These are phyloP conservation scores for Metopia argyrocephala DNA, from an alignment of 2,888 invertebrate genomes.

Conservation along the genomic window DNA sequence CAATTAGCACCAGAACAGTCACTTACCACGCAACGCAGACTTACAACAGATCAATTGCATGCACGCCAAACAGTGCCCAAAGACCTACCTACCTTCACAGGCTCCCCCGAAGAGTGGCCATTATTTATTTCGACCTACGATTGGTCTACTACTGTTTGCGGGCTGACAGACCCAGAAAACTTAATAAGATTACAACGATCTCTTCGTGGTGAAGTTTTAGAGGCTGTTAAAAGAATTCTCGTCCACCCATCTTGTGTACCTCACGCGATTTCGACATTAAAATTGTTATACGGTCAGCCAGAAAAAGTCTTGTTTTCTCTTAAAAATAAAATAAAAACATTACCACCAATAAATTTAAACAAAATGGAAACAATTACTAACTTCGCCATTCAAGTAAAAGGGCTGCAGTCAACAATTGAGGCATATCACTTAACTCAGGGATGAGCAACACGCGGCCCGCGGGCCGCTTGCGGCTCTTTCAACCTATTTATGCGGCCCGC, in stretches of 20 bases:
- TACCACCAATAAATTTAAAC: too few relatives aligned
- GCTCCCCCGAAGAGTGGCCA: conserved; percentile 17
- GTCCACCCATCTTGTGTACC: conserved; percentile 36
- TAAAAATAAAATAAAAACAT: conserved; percentile 48
- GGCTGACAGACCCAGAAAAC: conserved; percentile 54
- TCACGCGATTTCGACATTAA: conserved; percentile 40
- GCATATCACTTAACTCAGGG: too few relatives aligned
- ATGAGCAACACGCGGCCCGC: too few relatives aligned
- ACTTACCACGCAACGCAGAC: neutral
- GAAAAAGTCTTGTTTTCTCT: conserved; percentile 43
- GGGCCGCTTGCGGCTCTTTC: too few relatives aligned
- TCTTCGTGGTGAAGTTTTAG: conserved; percentile 30
- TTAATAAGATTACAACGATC: conserved; percentile 35
- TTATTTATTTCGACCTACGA: conserved; percentile 30
- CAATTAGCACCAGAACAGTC: neutral
- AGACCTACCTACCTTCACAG: conserved; percentile 11
- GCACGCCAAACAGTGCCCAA: conserved; percentile 14
- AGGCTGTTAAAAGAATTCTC: conserved; percentile 14
- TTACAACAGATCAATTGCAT: conserved; percentile 3
- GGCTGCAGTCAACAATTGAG: too few relatives aligned
- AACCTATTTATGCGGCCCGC: too few relatives aligned
- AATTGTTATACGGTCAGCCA: conserved; percentile 41
- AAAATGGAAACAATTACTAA: too few relatives aligned
- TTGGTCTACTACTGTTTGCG: conserved; percentile 55
- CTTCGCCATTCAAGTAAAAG: too few relatives aligned